A percentile compares a stretch with the other conserved stretches of the same genome.
phyloP scores from a whole-genome alignment of 1,140 invertebrate species.

The Archegozetes longisetosus region DNA sequence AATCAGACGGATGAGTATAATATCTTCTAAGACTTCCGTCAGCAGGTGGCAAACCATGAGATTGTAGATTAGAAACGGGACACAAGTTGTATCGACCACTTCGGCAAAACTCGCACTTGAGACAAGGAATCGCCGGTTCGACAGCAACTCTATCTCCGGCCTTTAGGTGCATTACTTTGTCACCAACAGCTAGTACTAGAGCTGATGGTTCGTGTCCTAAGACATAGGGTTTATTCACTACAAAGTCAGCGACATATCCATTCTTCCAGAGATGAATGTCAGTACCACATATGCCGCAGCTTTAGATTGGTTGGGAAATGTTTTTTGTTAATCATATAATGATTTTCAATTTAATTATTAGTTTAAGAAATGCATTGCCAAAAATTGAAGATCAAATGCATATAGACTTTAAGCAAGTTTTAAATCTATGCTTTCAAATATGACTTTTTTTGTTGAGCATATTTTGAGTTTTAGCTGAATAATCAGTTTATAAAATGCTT shows the following conservation, averaged over 20 bases:
- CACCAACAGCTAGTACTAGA: constrained; percentile 48
- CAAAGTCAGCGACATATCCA: constrained; percentile 63
- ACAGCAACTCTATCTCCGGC: constrained; percentile 69
- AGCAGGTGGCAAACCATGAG: constrained; percentile 75
- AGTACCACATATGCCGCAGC: constrained; percentile 80
- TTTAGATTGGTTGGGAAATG: neutral
- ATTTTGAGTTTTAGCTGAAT: no score
- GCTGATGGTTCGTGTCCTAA: constrained; percentile 76
- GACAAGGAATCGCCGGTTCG: constrained; percentile 75
- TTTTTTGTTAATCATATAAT: neutral
- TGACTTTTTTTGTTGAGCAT: no score
- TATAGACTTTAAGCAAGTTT: no score
- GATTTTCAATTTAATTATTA: no score
- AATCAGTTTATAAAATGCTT: no score
- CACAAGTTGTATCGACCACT: constrained; percentile 77
- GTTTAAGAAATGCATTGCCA: no score
- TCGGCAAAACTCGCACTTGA: constrained; percentile 65
- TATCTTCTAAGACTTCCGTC: constrained; percentile 69
- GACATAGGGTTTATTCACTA: constrained; percentile 64
- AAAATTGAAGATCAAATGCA: no score
- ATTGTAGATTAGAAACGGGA: constrained; percentile 45
- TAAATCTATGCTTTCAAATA: no score
- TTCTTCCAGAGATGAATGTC: constrained; percentile 76
- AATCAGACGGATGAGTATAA: constrained; percentile 79
- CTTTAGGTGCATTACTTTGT: constrained; percentile 52